Base-by-base conservation (phyloP, 2,888 invertebrate genomes). In the Drosophila falleni region DNA sequence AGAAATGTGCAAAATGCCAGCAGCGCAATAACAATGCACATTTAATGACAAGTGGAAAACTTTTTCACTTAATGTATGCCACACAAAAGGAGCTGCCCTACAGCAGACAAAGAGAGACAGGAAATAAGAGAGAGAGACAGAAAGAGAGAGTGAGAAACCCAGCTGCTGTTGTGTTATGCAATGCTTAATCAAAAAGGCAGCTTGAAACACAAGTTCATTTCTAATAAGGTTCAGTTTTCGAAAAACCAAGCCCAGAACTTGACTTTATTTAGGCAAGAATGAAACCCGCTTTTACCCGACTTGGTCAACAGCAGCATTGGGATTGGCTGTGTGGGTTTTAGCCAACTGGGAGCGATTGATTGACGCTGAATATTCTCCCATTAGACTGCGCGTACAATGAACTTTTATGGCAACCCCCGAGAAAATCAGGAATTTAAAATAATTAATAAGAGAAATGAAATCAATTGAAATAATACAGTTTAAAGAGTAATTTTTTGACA, bases 21-120 rank as follows among this genome's bases (percentile, higher is more conserved):
- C 71, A 65, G 81, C 87, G 72, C 79, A 81, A 89, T 75, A 81
- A 79, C 83, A 88, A 88, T 80, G 78, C 89, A 85, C 89, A 88
- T 88, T 77, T 89, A 89, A 89, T 87, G 84, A 89, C 89, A 88
- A 89, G 87, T 83, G 78, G 86, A 87, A 87, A 84, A 89, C 68
- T 85, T 85, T 85, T 85, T 87, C 79, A 89, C 89, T 84, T 84
- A 89, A 84, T 89, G 78, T 79, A 87, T 87, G 89, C 79, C 89
- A 74, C 59, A 78, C 62, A 75, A 74, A 65, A 70, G 68, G 39
- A 54, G 62, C 37, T 41, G 61, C 58, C 55, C 50, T 26, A 10
- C 54, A 33, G 58, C 49, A 33, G 33, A 35, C 19, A 67, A 55
- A 6, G 23, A 31, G 16, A 33, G 31, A 31, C 23, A 4, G 23